Evolutionary conservation across 2,113 vertebrate genomes (phyloP).

Genomic region (Chrysemys picta): DNA sequence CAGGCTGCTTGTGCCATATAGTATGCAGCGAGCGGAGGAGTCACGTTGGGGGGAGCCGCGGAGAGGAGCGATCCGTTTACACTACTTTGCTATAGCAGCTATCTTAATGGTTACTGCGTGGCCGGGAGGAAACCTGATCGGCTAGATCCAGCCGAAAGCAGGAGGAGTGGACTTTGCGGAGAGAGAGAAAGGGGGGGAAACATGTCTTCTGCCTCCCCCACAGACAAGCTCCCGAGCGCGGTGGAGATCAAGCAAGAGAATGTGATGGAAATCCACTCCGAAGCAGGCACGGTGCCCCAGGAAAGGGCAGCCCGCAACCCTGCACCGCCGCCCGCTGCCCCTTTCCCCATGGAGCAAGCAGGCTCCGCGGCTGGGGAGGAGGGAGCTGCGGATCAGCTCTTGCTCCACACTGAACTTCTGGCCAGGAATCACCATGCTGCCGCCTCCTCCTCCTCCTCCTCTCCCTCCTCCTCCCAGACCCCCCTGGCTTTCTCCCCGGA

Average conservation of each 20-base stretch:
- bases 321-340: slow-evolving; percentile 70
- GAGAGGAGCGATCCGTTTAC: slow-evolving; percentile 88
- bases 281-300: slow-evolving; percentile 40
- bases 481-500: slow-evolving; percentile 96
- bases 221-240: slow-evolving; percentile 89
- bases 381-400: slow-evolving; percentile 80
- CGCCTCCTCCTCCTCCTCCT: slow-evolving; percentile 71
- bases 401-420: slow-evolving; percentile 90
- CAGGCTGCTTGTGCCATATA: slow-evolving; percentile 75
- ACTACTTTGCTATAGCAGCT: slow-evolving; percentile 87
- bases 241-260: slow-evolving; percentile 97
- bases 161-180: slow-evolving; percentile 89
- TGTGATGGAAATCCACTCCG: slow-evolving; percentile 87
- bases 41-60: slow-evolving; percentile 78
- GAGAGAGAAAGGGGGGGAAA: slow-evolving; percentile 58
- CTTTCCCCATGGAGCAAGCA: slow-evolving; percentile 90
- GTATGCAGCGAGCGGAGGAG: slow-evolving; percentile 79
- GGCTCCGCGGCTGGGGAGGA: slow-evolving; percentile 87
- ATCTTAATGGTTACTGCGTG: slow-evolving; percentile 94
- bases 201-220: slow-evolving; percentile 98
- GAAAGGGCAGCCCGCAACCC: slow-evolving; percentile 67
- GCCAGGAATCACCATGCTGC: slow-evolving; percentile 75
- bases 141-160: slow-evolving; percentile 84
- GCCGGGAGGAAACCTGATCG: slow-evolving; percentile 97
- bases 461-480: slow-evolving; percentile 83